These are phyloP conservation scores for Pandemis corylana DNA, from an alignment of 2,888 invertebrate species.

Conservation along the genomic window DNA sequence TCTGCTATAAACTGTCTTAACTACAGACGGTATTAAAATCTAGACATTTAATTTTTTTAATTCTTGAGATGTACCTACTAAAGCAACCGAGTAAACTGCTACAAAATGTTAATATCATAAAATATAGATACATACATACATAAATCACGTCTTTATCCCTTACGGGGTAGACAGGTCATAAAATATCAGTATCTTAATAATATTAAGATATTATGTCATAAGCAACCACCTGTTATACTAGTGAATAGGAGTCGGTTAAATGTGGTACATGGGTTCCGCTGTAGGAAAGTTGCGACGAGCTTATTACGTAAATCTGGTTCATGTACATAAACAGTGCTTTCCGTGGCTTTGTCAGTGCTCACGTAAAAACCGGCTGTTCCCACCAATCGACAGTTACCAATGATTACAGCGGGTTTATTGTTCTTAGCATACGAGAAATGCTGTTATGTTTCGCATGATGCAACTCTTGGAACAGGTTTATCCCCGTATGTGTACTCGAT, in stretches of 20 bases:
- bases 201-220: not conserved
- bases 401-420: slow-evolving; percentile 73
- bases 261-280: slow-evolving; percentile 49
- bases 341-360: slow-evolving; percentile 60
- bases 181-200: too few species aligned
- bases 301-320: slow-evolving; percentile 77
- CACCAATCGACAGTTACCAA: slow-evolving; percentile 68
- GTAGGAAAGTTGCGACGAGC: slow-evolving; percentile 65
- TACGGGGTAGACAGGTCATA: too few species aligned
- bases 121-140: too few species aligned
- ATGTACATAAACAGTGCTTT: slow-evolving; percentile 58
- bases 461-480: slow-evolving; percentile 48
- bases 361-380: slow-evolving; percentile 72
- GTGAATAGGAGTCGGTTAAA: slow-evolving; percentile 20
- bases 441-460: slow-evolving; percentile 65
- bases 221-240: not conserved
- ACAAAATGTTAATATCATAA: not conserved
- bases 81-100: not conserved
- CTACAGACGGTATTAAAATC: not conserved
- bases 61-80: not conserved
- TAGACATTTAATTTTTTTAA: not conserved
- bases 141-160: too few species aligned
- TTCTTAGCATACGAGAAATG: slow-evolving; percentile 63
- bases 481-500: slow-evolving; percentile 16
- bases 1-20: not conserved